Evolutionary conservation across 2,888 invertebrate species (phyloP).

Genomic region (Coenonympha arcania): DNA sequence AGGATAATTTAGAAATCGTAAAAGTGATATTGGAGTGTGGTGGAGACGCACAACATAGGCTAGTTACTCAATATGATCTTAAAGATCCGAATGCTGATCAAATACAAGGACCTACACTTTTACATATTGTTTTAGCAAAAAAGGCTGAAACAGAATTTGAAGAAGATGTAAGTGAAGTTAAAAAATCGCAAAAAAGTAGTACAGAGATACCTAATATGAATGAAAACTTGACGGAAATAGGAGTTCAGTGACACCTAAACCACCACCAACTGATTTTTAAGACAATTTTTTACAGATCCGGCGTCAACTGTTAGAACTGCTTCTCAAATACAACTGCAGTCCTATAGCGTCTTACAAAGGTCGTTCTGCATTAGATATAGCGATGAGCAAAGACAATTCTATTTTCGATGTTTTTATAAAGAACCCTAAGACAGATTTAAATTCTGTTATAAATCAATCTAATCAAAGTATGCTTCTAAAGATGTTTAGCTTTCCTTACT

Average conservation of each 20-base stretch:
- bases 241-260: too few species aligned
- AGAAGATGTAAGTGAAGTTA: slow-evolving; percentile 44
- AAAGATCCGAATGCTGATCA: slow-evolving; percentile 15
- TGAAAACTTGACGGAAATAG: too few species aligned
- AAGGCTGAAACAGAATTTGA: slow-evolving; percentile 38
- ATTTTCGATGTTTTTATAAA: slow-evolving; percentile 48
- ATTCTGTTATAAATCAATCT: slow-evolving; percentile 46
- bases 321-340: slow-evolving; percentile 47
- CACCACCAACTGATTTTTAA: too few species aligned
- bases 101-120: slow-evolving; percentile 48
- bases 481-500: slow-evolving; percentile 47
- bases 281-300: slow-evolving; percentile 41
- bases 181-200: too few species aligned
- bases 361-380: slow-evolving; percentile 46
- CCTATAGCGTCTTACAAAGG: slow-evolving; percentile 45
- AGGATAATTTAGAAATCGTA: slow-evolving; percentile 44
- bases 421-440: slow-evolving; percentile 45
- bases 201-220: too few species aligned
- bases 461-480: slow-evolving; percentile 54
- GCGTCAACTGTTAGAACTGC: slow-evolving; percentile 39
- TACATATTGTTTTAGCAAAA: slow-evolving; percentile 49
- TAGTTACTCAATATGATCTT: slow-evolving; percentile 27
- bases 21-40: slow-evolving; percentile 45
- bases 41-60: slow-evolving; percentile 40
- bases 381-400: slow-evolving; percentile 39